Base-by-base conservation (phyloP, 2,797 vertebrate species). In the Chelidonichthys spinosus region DNA sequence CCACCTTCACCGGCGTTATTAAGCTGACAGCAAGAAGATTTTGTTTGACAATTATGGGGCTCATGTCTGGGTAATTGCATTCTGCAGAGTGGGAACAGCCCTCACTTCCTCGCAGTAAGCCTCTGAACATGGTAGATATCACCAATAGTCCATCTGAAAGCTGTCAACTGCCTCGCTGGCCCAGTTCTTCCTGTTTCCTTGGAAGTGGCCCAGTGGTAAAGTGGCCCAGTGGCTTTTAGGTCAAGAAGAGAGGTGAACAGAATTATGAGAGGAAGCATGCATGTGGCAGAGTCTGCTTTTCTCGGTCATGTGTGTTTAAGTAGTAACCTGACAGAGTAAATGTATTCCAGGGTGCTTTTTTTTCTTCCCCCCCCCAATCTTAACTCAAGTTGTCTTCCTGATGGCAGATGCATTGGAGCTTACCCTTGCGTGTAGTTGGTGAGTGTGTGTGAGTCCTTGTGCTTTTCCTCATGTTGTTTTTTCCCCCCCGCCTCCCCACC, bases 281-380 rank as follows among this genome's bases (percentile, higher is more conserved):
- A 93, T 93, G 92, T 91, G 92, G 88, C 91, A 92, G 85, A 87
- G 87, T 94, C 93, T 93, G 93, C 89, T 93, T 94, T 92, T 90
- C 91, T 85, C 92, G 88, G 85, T 93, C 86, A 84, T 92, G 90
- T 90, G 87, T 92, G 87, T 92, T 92, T 85, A 91, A 90, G 91
- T 80, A 90, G 87, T 92, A 89, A 90, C 87, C 85, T 93, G 92
- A 93, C 87, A 87, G 82, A 92, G 90, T 91, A 79, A 91, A 93
- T 90, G 91, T 91, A 86, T 94, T 93, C 90, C 85, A 90, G 73
- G 53, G 84, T 53, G 60, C 68, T 56, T 74, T 81, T 74, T 53
- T 25, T 25, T 25, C 25, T 76, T 72, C 77, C 55, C 18, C 18
- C 25, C 7, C 33, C 87, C 89, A 85, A 76, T 91, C 87, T 89